These are phyloP conservation scores for Syngnathoides biaculeatus DNA, from an alignment of 2,113 vertebrate species.

Conservation along the genomic window DNA sequence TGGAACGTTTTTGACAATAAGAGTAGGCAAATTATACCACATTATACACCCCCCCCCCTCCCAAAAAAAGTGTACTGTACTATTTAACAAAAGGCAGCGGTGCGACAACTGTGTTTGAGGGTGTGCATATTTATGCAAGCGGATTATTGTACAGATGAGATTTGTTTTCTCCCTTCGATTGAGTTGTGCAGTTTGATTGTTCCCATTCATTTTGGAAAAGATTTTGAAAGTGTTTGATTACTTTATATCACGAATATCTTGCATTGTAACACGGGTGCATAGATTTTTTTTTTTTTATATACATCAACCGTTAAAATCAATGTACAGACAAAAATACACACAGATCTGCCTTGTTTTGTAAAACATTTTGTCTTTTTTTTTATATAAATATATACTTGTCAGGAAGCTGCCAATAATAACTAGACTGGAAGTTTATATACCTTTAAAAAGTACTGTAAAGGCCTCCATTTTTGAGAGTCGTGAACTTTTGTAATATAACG, in stretches of 20 bases:
- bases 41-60: too few species aligned
- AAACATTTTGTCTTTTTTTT: slow-evolving; percentile 79
- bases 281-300: not conserved
- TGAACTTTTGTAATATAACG: slow-evolving; percentile 91
- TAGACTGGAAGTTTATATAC: slow-evolving; percentile 98
- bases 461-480: slow-evolving; percentile 95
- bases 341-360: slow-evolving; percentile 89
- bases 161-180: not conserved
- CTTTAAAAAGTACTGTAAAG: slow-evolving; percentile 96
- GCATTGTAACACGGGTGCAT: not conserved
- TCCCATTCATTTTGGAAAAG: not conserved
- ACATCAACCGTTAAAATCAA: slow-evolving; percentile 62
- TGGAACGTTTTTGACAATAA: not conserved
- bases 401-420: slow-evolving; percentile 86
- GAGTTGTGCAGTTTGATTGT: not conserved
- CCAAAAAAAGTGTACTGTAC: not conserved
- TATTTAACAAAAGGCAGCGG: too few species aligned
- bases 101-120: not conserved
- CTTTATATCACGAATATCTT: not conserved
- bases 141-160: not conserved
- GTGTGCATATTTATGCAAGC: not conserved
- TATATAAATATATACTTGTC: slow-evolving; percentile 74
- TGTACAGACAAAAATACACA: slow-evolving; percentile 75
- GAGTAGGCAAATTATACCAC: too few species aligned
- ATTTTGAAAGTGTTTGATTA: not conserved